phyloP scores from a whole-genome alignment of 2,797 vertebrate genomes.

The Sphenopsis melanotis region DNA sequence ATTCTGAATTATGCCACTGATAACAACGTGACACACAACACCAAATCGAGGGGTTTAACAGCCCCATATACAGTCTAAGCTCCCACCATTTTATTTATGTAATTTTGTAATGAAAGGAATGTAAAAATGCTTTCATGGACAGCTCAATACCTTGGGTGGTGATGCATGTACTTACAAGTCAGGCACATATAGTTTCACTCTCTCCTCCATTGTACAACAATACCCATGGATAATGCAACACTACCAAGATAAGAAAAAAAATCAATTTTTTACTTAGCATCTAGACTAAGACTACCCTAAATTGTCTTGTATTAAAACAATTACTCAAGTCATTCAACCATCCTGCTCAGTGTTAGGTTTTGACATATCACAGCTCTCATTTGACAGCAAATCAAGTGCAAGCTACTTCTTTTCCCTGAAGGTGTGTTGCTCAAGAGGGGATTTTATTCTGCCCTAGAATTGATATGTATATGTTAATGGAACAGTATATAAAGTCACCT shows the following conservation, averaged over 20 bases:
- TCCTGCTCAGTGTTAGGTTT: background rate
- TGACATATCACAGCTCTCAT: background rate
- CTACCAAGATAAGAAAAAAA: background rate
- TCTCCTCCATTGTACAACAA: background rate
- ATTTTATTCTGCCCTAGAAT: slow-evolving; percentile 52
- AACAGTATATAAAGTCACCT: slow-evolving; percentile 65
- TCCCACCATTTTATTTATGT: background rate
- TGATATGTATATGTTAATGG: slow-evolving; percentile 39
- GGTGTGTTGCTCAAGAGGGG: background rate
- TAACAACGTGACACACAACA: background rate
- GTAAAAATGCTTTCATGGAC: background rate
- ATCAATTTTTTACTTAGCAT: background rate
- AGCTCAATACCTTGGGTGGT: background rate
- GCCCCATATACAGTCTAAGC: background rate
- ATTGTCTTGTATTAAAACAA: background rate
- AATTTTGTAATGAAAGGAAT: background rate
- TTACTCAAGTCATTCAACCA: background rate
- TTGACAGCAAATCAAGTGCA: slow-evolving; percentile 11
- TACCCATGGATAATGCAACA: background rate
- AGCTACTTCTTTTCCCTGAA: background rate
- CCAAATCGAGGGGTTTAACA: background rate
- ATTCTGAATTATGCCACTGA: background rate
- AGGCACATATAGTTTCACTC: background rate
- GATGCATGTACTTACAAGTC: background rate
- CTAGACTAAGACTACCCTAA: background rate